A percentile compares a stretch with the other conserved stretches of the same genome.
phyloP scores from a whole-genome alignment of 2,888 invertebrate genomes.

The Nowickia ferox region DNA sequence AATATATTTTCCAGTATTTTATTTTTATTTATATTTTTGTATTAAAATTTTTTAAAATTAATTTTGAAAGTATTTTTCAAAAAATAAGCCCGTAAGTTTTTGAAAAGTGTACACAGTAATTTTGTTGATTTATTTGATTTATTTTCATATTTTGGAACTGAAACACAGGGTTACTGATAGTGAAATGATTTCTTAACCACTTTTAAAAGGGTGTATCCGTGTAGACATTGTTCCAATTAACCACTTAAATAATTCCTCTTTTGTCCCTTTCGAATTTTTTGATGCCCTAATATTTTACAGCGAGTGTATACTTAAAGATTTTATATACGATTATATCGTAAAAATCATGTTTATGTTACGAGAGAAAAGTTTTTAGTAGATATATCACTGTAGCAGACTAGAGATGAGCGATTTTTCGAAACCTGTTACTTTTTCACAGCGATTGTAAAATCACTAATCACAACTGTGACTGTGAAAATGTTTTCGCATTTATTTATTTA shows the following conservation, averaged over 20 bases:
- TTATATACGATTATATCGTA: too few relatives aligned
- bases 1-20: conserved; percentile 52
- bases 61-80: conserved; percentile 26
- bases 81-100: background rate
- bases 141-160: background rate
- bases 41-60: conserved; percentile 48
- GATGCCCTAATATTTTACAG: too few relatives aligned
- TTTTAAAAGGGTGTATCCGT: background rate
- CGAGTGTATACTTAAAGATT: too few relatives aligned
- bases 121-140: background rate
- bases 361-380: too few relatives aligned
- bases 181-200: background rate
- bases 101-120: background rate
- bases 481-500: too few relatives aligned
- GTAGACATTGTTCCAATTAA: background rate
- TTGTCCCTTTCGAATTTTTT: too few relatives aligned
- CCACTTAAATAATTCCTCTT: background rate
- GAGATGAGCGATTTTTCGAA: too few relatives aligned
- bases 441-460: too few relatives aligned
- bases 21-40: conserved; percentile 61
- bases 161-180: conserved; percentile 10
- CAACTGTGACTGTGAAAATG: too few relatives aligned
- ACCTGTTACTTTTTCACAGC: too few relatives aligned
- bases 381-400: too few relatives aligned
- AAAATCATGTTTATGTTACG: too few relatives aligned